Percentiles rank a stretch among this genome's conserved stretches.
phyloP scores from a whole-genome alignment of 2,113 vertebrate species.

The Brachypodius melanocephalos region DNA sequence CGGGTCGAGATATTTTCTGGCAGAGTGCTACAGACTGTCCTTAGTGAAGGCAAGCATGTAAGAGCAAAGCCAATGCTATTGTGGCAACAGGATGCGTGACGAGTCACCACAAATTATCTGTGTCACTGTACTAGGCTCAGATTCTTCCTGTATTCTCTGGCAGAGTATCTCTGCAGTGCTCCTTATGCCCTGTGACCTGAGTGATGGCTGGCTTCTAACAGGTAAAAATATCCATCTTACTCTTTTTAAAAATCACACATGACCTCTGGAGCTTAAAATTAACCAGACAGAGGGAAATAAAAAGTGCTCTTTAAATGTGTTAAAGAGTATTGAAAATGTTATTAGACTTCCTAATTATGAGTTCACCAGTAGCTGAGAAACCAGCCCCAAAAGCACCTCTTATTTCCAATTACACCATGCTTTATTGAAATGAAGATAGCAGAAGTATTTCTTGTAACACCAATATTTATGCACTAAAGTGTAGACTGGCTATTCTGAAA shows the following conservation, averaged over 20 bases:
- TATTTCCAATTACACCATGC: neutral
- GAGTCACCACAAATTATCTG: neutral
- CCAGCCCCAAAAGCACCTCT: neutral
- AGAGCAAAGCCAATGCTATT: neutral
- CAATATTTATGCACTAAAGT: neutral
- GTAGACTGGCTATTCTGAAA: neutral
- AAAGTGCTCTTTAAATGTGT: neutral
- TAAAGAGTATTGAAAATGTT: neutral
- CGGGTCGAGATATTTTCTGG: neutral
- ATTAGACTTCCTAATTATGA: neutral
- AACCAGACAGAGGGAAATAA: neutral
- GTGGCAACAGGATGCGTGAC: neutral
- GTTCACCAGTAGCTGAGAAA: neutral
- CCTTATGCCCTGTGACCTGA: neutral
- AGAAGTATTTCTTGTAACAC: neutral
- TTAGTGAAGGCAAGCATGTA: neutral
- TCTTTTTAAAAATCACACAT: neutral
- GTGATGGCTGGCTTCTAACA: neutral
- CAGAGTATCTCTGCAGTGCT: neutral
- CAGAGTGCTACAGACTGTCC: neutral
- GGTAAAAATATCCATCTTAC: neutral
- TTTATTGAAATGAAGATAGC: neutral
- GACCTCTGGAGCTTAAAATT: neutral
- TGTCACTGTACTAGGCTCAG: neutral
- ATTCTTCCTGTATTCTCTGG: neutral